Evolutionary conservation across 2,888 invertebrate genomes (phyloP).

Genomic region (Xanthostigma xanthostigma): DNA sequence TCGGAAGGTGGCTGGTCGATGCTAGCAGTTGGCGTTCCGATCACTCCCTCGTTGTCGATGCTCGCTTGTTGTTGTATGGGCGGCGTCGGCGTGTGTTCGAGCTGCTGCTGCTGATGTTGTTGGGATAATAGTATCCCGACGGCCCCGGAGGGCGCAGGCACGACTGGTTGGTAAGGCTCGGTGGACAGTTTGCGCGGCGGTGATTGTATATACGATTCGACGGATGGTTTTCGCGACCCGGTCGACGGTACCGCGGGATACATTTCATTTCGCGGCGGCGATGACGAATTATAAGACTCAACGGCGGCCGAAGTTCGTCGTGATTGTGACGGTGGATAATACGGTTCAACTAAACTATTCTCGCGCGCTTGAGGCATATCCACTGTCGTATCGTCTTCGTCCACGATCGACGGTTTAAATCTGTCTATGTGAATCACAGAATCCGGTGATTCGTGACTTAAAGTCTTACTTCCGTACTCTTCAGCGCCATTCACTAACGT

Average conservation of each 20-base stretch:
- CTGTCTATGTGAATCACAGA: conserved; percentile 30
- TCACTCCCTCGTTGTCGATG: conserved; percentile 11
- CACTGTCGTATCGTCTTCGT: conserved; percentile 11
- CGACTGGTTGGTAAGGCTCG: conserved; percentile 10
- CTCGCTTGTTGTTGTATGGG: conserved; percentile 15
- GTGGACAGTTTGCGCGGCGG: conserved; percentile 17
- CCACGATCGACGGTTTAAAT: conserved; percentile 17
- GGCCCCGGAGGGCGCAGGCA: background rate
- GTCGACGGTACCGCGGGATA: background rate
- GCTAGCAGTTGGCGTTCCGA: conserved; percentile 7
- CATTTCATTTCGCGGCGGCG: background rate
- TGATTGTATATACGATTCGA: conserved; percentile 11
- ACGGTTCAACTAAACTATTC: conserved; percentile 39
- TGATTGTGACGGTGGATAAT: conserved; percentile 32
- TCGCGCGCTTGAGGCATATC: conserved; percentile 22
- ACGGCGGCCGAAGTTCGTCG: conserved; percentile 27
- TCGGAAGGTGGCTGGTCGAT: conserved; percentile 4
- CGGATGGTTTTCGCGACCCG: conserved; percentile 11
- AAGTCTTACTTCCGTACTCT: conserved; percentile 23
- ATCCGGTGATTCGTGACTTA: conserved; percentile 28
- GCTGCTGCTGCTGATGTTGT: conserved; percentile 4
- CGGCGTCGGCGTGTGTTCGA: conserved; percentile 13
- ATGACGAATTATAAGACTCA: conserved; percentile 28
- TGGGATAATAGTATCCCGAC: no score
- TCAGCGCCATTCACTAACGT: conserved; percentile 14